Percentiles rank a stretch among this genome's conserved stretches.
Conservation (phyloP, 2,797 vertebrate genomes). For the Anguilla marmorata region DNA sequence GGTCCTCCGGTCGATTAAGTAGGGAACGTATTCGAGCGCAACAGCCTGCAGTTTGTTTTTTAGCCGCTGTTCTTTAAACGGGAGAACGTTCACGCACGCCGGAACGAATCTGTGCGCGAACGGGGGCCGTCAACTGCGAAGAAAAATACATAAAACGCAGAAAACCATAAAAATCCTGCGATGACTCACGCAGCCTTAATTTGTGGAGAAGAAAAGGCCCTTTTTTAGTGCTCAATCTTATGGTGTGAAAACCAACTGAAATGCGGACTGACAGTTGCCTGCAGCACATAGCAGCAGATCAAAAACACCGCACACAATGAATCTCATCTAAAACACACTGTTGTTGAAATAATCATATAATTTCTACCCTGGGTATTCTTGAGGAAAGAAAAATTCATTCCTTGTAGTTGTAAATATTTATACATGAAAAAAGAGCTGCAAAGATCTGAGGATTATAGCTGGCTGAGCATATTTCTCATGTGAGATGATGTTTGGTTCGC, state of each 20-base stretch:
- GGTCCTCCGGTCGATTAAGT: not conserved
- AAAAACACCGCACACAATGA: constrained; percentile 18
- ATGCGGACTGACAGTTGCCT: constrained; percentile 1
- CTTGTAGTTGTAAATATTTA: constrained; percentile 20
- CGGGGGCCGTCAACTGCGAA: not conserved
- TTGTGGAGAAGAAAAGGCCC: not conserved
- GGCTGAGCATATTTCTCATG: not conserved
- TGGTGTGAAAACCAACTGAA: not conserved
- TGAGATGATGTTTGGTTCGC: not conserved
- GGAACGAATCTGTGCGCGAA: not conserved
- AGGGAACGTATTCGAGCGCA: not conserved
- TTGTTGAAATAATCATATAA: not conserved
- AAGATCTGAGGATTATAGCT: not conserved
- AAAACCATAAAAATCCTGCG: not conserved
- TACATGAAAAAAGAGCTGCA: not conserved
- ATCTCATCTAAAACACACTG: not conserved
- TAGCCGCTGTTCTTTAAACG: not conserved
- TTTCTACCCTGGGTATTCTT: not conserved
- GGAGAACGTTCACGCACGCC: not conserved
- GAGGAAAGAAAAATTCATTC: not conserved
- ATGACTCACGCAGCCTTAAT: not conserved
- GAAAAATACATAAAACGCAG: not conserved
- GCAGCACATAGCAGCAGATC: constrained; percentile 14
- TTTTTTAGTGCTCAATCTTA: not conserved
- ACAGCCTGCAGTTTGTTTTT: not conserved